These are phyloP conservation scores for Protobothrops flavoviridis DNA, from an alignment of 2,113 vertebrate species.

Conservation along the genomic window DNA sequence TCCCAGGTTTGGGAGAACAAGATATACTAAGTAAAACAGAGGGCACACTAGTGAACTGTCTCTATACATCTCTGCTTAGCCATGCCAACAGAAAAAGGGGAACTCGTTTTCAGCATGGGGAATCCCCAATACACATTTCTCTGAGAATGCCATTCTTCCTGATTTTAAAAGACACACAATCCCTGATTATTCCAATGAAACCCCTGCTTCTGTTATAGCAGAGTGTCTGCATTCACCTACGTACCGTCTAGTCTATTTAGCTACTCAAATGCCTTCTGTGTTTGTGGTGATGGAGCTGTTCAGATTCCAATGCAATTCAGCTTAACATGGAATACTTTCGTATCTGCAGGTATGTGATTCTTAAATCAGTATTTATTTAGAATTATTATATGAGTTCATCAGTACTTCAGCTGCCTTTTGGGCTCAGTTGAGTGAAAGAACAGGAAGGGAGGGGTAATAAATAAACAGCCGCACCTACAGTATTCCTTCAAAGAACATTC, in stretches of 20 bases:
- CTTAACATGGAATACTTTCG: neutral
- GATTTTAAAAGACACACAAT: neutral
- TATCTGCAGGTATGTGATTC: slow-evolving; percentile 11
- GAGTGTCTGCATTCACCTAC: neutral
- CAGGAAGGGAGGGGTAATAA: neutral
- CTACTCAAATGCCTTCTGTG: neutral
- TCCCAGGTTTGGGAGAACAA: neutral
- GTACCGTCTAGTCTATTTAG: too few relatives aligned
- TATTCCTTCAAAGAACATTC: slow-evolving; percentile 37
- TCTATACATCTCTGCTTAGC: neutral
- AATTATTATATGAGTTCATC: slow-evolving; percentile 35
- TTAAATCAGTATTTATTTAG: slow-evolving; percentile 34
- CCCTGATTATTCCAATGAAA: neutral
- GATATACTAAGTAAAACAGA: neutral
- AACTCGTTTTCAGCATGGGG: neutral
- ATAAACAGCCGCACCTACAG: slow-evolving; percentile 42
- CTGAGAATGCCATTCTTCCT: neutral
- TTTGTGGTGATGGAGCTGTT: neutral
- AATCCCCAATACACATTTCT: neutral
- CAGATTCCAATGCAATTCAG: neutral
- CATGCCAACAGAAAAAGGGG: neutral
- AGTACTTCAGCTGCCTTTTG: neutral
- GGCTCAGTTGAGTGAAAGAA: slow-evolving; percentile 19
- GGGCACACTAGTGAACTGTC: neutral
- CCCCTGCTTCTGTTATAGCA: neutral